Conservation (phyloP, 2,113 vertebrate species). For the Caretta caretta region DNA sequence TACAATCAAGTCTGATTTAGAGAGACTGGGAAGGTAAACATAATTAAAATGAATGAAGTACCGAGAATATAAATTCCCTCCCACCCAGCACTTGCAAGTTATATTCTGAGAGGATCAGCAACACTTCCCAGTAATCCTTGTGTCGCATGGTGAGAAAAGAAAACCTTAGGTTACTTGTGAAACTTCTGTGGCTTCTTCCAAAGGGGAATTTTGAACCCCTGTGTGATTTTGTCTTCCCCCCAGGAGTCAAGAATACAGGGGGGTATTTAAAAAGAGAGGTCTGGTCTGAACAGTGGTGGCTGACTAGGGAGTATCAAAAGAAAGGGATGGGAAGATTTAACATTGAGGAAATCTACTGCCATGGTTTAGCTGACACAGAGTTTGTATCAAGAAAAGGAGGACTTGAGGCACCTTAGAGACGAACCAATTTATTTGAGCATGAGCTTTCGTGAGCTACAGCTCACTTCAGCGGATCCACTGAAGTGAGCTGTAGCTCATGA, state of each 20-base stretch:
- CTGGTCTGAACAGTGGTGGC: neutral
- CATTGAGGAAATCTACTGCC: neutral
- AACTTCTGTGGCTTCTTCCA: slow-evolving; percentile 31
- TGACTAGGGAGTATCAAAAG: neutral
- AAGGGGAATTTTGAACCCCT: slow-evolving; percentile 11
- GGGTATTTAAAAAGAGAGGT: neutral
- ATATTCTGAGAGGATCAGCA: slow-evolving; percentile 69
- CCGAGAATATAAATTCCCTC: slow-evolving; percentile 65
- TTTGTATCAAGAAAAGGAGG: neutral
- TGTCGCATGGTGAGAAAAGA: slow-evolving; percentile 44
- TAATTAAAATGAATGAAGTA: slow-evolving; percentile 67
- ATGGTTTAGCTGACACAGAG: neutral
- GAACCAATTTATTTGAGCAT: too few relatives aligned
- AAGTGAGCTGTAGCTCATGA: too few relatives aligned
- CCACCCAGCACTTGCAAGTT: slow-evolving; percentile 39
- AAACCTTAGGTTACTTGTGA: slow-evolving; percentile 6
- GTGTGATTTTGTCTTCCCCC: neutral
- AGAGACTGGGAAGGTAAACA: slow-evolving; percentile 72
- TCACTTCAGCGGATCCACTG: too few relatives aligned
- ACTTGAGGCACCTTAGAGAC: too few relatives aligned
- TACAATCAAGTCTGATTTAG: slow-evolving; percentile 76
- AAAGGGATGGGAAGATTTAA: neutral
- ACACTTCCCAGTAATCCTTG: neutral
- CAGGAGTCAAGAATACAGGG: neutral
- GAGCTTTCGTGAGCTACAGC: too few relatives aligned